These are phyloP conservation scores for Perognathus longimembris DNA, from an alignment of 2,113 vertebrate genomes.

Conservation along the genomic window DNA sequence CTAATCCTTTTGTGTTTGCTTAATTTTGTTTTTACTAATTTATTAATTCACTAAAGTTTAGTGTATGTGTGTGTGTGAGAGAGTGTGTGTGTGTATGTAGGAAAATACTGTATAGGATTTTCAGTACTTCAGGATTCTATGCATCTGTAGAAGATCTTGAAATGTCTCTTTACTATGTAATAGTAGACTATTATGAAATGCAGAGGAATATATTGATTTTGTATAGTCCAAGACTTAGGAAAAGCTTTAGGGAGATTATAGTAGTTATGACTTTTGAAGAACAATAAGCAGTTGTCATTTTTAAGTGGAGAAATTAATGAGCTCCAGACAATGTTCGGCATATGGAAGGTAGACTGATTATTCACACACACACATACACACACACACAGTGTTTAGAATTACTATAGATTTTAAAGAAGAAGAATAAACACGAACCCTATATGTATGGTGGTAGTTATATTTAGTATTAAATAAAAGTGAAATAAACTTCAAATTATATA, in stretches of 20 bases:
- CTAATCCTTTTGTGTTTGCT: background rate
- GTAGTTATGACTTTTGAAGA: conserved; percentile 25
- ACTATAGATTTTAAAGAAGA: background rate
- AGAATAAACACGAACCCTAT: background rate
- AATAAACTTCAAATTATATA: background rate
- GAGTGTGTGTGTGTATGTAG: background rate
- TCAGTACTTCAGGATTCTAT: background rate
- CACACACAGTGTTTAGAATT: background rate
- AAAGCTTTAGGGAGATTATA: background rate
- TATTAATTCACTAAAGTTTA: background rate
- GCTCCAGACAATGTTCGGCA: background rate
- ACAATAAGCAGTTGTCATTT: background rate
- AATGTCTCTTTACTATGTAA: background rate
- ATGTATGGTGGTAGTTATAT: background rate
- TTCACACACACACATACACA: too few relatives aligned
- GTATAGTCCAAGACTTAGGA: background rate
- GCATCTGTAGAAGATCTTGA: too few relatives aligned
- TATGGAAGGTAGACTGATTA: background rate
- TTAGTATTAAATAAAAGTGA: background rate
- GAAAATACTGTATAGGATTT: rapidly evolving
- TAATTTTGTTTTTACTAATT: background rate
- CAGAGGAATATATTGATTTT: background rate
- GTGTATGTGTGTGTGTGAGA: background rate
- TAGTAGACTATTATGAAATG: background rate
- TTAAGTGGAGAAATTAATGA: background rate